Evolutionary conservation across 2,113 vertebrate species (phyloP).

Genomic region (Caloenas nicobarica): DNA sequence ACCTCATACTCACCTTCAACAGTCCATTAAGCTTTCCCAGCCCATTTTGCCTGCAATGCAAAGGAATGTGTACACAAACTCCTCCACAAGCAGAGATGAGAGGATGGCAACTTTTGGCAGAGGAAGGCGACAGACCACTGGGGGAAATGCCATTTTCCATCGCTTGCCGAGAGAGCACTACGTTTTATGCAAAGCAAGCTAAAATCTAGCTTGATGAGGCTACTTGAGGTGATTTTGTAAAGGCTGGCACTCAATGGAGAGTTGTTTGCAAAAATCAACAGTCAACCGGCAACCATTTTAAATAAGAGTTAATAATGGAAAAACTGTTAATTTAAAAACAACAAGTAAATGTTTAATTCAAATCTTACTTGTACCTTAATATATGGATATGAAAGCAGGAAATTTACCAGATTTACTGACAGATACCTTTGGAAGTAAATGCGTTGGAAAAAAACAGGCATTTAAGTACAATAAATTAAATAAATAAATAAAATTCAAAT

Average conservation of each 20-base stretch:
- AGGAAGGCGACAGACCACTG: neutral
- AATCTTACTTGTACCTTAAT: neutral
- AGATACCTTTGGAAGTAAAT: neutral
- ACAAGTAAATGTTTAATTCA: neutral
- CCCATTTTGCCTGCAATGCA: neutral
- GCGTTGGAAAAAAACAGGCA: neutral
- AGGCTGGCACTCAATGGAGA: neutral
- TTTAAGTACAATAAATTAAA: neutral
- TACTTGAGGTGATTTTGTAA: neutral
- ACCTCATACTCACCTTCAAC: constrained; percentile 26
- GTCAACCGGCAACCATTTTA: neutral
- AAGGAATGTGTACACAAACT: constrained; percentile 8
- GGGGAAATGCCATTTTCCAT: neutral
- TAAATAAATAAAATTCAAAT: neutral
- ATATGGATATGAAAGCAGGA: neutral
- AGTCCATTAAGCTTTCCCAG: constrained; percentile 9
- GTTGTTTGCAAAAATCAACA: neutral
- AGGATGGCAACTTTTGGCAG: neutral
- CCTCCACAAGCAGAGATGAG: neutral
- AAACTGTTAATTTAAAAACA: neutral
- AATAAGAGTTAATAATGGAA: neutral
- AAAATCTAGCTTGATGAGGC: neutral
- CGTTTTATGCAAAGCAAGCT: neutral
- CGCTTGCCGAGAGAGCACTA: neutral
- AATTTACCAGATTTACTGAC: neutral